Conservation (phyloP, 2,113 vertebrate species). For the Rhizomys pruinosus region DNA sequence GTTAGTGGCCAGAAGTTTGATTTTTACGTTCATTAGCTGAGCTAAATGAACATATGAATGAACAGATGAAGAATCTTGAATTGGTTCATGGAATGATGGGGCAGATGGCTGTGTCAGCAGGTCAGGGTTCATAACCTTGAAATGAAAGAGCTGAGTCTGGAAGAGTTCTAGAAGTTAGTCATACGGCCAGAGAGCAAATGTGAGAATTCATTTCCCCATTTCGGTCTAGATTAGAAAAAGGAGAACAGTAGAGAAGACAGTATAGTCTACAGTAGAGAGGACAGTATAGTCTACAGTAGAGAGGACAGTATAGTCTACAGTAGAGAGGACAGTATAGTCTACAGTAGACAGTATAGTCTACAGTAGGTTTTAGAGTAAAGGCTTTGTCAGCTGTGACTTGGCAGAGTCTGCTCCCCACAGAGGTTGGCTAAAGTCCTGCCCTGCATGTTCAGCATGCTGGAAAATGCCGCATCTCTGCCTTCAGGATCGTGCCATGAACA, state of each 20-base stretch:
- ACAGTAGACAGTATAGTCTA: no score
- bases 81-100: background rate
- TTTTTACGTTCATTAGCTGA: slow-evolving; percentile 41
- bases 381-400: slow-evolving; percentile 18
- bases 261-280: no score
- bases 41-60: background rate
- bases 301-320: no score
- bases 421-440: background rate
- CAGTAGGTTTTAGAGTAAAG: background rate
- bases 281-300: no score
- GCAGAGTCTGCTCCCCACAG: background rate
- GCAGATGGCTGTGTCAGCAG: background rate
- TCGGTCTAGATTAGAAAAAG: slow-evolving; percentile 33
- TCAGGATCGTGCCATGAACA: background rate
- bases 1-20: slow-evolving; percentile 38
- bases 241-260: background rate
- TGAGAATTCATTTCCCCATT: background rate
- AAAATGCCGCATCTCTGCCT: background rate
- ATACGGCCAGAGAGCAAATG: background rate
- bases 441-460: background rate
- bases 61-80: slow-evolving; percentile 5
- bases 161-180: background rate
- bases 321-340: no score
- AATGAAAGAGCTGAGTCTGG: background rate
- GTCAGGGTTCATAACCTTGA: background rate